A percentile compares a stretch with the other conserved stretches of the same genome.
These are phyloP conservation scores for Psittacula cyanocephala DNA, from an alignment of 2,113 vertebrate species.

Conservation along the genomic window DNA sequence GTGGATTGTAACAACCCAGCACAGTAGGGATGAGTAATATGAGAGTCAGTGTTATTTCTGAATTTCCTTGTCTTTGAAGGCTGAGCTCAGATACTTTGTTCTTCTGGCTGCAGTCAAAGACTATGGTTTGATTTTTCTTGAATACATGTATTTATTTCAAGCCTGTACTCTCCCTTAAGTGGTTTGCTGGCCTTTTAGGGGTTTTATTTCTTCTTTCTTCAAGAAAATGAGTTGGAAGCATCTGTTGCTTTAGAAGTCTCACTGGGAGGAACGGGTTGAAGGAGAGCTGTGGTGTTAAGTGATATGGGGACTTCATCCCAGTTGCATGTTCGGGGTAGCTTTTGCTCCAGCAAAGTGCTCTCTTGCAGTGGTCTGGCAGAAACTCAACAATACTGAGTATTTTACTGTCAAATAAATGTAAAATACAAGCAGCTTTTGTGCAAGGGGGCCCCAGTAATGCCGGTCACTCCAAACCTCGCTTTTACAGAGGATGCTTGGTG, in stretches of 20 bases:
- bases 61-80: constrained; percentile 50
- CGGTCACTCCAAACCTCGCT: not conserved
- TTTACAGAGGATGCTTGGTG: not conserved
- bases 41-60: constrained; percentile 27
- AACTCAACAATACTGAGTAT: not conserved
- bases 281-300: not conserved
- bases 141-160: not conserved
- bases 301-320: not conserved
- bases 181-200: not conserved
- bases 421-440: not conserved
- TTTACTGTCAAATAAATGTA: not conserved
- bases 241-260: not conserved
- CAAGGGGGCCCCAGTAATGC: not conserved
- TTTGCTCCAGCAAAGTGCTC: not conserved
- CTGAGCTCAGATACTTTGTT: constrained; percentile 15
- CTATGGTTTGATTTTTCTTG: constrained; percentile 1
- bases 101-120: not conserved
- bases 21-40: not conserved
- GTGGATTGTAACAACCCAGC: not conserved
- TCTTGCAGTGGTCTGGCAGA: not conserved
- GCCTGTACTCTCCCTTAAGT: not conserved
- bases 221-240: not conserved
- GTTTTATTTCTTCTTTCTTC: not conserved
- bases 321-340: not conserved
- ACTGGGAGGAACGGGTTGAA: not conserved